These are phyloP conservation scores for Cepphus grylle DNA, from an alignment of 2,113 vertebrate genomes.

Conservation along the genomic window DNA sequence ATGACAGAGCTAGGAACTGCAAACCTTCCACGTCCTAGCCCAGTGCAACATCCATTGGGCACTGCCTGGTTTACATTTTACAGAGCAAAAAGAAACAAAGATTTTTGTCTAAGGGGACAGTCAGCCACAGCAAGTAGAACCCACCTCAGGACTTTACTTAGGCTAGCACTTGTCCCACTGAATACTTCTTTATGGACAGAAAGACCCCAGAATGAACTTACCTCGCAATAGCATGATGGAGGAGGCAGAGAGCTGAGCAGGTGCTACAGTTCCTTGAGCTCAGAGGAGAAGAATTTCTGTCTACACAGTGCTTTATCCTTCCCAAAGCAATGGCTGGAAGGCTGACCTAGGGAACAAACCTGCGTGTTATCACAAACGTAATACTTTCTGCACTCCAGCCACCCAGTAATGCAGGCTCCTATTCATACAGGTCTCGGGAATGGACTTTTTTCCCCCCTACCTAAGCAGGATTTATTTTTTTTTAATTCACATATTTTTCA, in stretches of 20 bases:
- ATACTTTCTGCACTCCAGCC: neutral
- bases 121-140: neutral
- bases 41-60: neutral
- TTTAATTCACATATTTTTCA: neutral
- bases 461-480: neutral
- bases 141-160: neutral
- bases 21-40: neutral
- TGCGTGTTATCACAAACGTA: neutral
- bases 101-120: neutral
- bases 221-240: neutral
- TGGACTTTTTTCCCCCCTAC: accelerated
- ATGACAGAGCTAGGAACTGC: neutral
- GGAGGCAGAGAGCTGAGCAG: neutral
- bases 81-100: neutral
- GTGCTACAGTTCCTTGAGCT: neutral
- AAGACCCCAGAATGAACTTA: neutral
- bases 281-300: neutral
- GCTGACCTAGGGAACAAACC: neutral
- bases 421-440: neutral
- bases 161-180: neutral
- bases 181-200: neutral
- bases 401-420: neutral
- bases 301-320: neutral
- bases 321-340: neutral
- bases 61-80: neutral